These are phyloP conservation scores for Drosophila orena DNA, from an alignment of 1,140 invertebrate genomes.

Conservation along the genomic window DNA sequence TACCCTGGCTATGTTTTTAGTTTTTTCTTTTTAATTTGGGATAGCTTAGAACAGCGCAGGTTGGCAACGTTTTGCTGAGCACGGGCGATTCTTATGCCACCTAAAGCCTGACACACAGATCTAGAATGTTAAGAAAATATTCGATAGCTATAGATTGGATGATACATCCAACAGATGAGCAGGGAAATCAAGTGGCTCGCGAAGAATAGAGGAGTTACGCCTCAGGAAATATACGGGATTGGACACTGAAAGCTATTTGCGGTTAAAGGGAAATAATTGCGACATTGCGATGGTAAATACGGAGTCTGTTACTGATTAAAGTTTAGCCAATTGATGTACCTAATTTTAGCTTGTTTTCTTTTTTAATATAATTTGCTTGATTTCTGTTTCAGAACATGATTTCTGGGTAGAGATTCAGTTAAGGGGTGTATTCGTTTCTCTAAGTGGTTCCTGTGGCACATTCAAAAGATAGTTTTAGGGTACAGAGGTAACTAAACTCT, in stretches of 20 bases:
- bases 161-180: constrained; percentile 2
- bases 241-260: constrained; percentile 60
- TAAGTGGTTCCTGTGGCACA: constrained; percentile 66
- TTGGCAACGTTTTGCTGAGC: constrained; percentile 50
- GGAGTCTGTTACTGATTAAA: not conserved
- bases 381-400: constrained; percentile 33
- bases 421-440: constrained; percentile 15
- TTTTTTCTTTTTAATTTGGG: constrained; percentile 20
- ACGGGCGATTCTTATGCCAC: constrained; percentile 41
- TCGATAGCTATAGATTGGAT: constrained; percentile 7
- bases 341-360: not conserved
- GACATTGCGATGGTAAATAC: constrained; percentile 17
- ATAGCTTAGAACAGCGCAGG: constrained; percentile 52
- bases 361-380: not conserved
- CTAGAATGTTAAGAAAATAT: constrained; percentile 18
- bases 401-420: constrained; percentile 12
- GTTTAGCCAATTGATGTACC: constrained; percentile 4
- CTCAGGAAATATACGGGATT: constrained; percentile 23
- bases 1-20: constrained; percentile 63
- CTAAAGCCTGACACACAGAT: constrained; percentile 33
- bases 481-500: constrained; percentile 26
- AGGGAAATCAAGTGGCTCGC: constrained; percentile 5
- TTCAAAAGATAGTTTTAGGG: constrained; percentile 66
- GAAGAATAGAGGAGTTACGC: constrained; percentile 12
- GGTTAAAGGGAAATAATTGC: constrained; percentile 17